phyloP scores from a whole-genome alignment of 1,140 invertebrate species.

The Diuraphis noxia region DNA sequence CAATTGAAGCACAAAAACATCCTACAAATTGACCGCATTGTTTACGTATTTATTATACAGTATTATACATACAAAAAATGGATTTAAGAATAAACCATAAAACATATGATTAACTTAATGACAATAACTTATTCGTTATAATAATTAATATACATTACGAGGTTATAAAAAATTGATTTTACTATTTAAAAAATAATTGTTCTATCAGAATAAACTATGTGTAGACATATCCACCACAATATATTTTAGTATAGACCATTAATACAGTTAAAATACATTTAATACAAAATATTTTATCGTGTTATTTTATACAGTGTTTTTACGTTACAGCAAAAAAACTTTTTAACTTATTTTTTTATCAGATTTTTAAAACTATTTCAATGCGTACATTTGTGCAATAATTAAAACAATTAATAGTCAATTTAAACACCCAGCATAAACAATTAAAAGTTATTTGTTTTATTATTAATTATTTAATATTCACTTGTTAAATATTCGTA shows the following conservation, averaged over 20 bases:
- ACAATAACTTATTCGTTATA: not conserved
- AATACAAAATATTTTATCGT: not conserved
- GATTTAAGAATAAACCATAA: not conserved
- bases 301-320: not conserved
- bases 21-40: slow-evolving; percentile 11
- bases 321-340: not conserved
- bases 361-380: not conserved
- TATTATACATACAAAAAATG: not conserved
- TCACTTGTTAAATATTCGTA: too few species aligned
- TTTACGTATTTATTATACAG: not conserved
- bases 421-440: not conserved
- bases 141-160: not conserved
- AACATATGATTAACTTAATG: slow-evolving; percentile 10
- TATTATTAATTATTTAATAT: not conserved
- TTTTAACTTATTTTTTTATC: not conserved
- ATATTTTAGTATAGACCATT: not conserved
- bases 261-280: not conserved
- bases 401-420: not conserved
- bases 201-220: not conserved
- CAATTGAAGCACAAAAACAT: slow-evolving; percentile 25
- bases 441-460: not conserved
- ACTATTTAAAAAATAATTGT: not conserved
- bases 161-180: not conserved
- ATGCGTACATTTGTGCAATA: not conserved
- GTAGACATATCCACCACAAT: not conserved